Evolutionary conservation across 2,797 vertebrate genomes (phyloP), one percentile per base, ranked within the genome.

Genomic region (Streptopelia turtur): DNA sequence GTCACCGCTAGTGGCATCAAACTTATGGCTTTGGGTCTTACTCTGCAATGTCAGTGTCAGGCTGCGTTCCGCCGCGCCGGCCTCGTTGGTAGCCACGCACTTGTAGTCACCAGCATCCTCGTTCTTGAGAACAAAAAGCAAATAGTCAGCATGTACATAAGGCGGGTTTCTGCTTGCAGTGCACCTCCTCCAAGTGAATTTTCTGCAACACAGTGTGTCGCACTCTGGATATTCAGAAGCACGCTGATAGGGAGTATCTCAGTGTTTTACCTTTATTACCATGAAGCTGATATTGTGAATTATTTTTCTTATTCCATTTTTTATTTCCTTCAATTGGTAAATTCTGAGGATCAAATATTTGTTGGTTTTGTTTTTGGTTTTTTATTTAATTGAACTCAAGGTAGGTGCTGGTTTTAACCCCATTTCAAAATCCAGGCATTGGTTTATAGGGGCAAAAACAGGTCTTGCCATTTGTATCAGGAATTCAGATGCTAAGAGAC

Each of bases 71-170:
- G 99, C 98, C 49, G 98, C 97, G 1, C 99, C 99, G 1, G 98
- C 99, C 7, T 99, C 99, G 8, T 99, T 99, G 79, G 98, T 98
- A 21, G 99, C 99, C 76, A 99, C 97, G 4, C 99, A 99, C 39
- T 98, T 98, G 86, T 99, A 99, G 97, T 98, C 99, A 45, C 99
- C 99, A 10, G 99, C 98, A 95, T 99, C 99, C 97, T 99, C 99
- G 61, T 98, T 98, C 99, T 99, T 87, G 11, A 89, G 79, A 84
- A 77, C 61, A 18, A 55, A 82, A 76, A 47, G 16, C 35, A 79
- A 80, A 43, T 3, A 47, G 15, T 60, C 27, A 49, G 30, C 9
- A 8, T 11, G 13, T 22, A 37, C 3, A 16, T 11, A 25, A 27
- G 1, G 31, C 15, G 45, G 14, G 22, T 9, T 43, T 65, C 55